A percentile compares a stretch with the other conserved stretches of the same genome.
Evolutionary conservation across 1,140 invertebrate genomes (phyloP).

Genomic region (Ceratoteleas bidentatus): DNA sequence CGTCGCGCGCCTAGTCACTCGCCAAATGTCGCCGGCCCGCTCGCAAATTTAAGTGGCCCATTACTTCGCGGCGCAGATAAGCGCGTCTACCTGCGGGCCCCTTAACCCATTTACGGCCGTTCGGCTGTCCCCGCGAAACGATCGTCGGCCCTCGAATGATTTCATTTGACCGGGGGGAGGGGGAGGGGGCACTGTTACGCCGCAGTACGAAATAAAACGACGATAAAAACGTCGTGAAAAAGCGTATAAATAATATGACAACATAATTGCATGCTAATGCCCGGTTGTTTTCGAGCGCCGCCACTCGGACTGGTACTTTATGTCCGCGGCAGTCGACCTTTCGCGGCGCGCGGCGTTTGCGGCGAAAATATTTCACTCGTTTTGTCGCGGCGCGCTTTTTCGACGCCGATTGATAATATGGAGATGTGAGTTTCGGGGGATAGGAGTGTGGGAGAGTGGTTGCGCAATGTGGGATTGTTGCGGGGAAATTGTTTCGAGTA

Average conservation of each 20-base stretch:
- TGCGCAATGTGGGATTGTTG: no score
- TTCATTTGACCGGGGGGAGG: conserved; percentile 46
- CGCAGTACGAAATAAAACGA: conserved; percentile 40
- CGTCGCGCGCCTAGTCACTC: conserved; percentile 15
- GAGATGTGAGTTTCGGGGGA: no score
- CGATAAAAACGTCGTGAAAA: conserved; percentile 55
- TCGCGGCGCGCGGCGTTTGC: background rate
- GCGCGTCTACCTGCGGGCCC: conserved; percentile 29
- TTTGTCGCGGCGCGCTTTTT: no score
- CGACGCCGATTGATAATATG: no score
- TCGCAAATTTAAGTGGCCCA: conserved; percentile 60
- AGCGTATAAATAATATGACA: conserved; percentile 61
- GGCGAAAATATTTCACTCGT: no score
- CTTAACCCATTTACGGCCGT: conserved; percentile 49
- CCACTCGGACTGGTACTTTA: background rate
- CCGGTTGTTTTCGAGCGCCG: conserved; percentile 28
- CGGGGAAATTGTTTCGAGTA: no score
- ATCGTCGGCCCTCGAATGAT: conserved; percentile 47
- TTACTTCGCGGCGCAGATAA: conserved; percentile 51
- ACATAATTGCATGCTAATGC: conserved; percentile 57
- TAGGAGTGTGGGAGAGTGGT: no score
- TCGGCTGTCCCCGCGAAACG: conserved; percentile 14
- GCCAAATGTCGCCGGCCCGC: conserved; percentile 39
- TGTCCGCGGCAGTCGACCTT: background rate
- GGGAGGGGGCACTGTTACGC: conserved; percentile 40